Conservation (phyloP, 1,140 invertebrate species). For the Magallana gigas region DNA sequence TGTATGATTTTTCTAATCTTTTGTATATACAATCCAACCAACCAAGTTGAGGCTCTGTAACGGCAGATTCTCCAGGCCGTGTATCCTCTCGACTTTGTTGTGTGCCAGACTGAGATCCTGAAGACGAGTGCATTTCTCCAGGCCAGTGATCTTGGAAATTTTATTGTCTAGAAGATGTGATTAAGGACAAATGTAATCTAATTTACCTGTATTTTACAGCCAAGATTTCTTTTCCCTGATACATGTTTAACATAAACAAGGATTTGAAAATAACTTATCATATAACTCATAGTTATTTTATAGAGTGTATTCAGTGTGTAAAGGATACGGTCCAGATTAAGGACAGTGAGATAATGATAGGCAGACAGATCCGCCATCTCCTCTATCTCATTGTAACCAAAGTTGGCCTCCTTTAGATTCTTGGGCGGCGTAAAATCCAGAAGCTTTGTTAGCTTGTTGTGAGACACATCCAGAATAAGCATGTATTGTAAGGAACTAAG, state of each 20-base stretch:
- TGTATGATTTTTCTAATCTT: too few species aligned
- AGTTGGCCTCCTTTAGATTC: conserved; percentile 76
- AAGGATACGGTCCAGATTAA: conserved; percentile 78
- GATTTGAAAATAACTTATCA: too few species aligned
- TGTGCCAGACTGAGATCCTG: conserved; percentile 75
- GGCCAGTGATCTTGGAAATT: conserved; percentile 73
- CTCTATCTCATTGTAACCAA: conserved; percentile 76
- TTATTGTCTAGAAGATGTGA: conserved; percentile 69
- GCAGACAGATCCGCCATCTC: conserved; percentile 75
- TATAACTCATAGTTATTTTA: background rate
- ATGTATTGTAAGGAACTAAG: conserved; percentile 73
- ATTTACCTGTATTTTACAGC: background rate
- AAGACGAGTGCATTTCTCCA: conserved; percentile 73
- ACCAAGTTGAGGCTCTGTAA: conserved; percentile 76
- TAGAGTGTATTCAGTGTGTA: background rate
- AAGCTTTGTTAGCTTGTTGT: conserved; percentile 75
- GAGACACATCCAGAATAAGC: conserved; percentile 76
- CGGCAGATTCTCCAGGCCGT: conserved; percentile 74
- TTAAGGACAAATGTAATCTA: background rate
- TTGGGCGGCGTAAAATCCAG: conserved; percentile 76
- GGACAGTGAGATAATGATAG: conserved; percentile 73
- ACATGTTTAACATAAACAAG: too few species aligned
- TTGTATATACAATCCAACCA: conserved; percentile 6
- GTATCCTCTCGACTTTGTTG: conserved; percentile 75
- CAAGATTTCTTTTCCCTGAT: too few species aligned